Base-by-base conservation (phyloP, 2,797 vertebrate genomes). In the Paedocypris micromegethes region DNA sequence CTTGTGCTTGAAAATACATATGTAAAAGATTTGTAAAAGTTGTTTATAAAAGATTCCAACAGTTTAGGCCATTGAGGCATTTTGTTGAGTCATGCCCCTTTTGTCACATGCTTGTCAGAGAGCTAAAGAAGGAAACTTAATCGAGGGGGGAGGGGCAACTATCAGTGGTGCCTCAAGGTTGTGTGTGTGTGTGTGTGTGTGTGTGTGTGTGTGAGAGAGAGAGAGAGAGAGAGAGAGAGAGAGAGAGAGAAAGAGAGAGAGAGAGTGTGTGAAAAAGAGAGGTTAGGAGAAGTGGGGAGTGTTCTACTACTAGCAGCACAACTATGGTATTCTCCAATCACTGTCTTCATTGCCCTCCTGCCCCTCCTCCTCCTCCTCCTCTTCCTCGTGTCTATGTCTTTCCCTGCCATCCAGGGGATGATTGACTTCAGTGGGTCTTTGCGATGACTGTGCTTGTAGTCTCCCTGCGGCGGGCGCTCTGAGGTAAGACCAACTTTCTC, bases 81-180 rank as follows among this genome's bases (percentile, higher is more conserved):
- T 57, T 73, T 75, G 74, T 80, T 71, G 71, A 80, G 81, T 80
- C 81, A 80, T 78, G 64, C 75, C 74, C 60, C 55, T 40, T 44
- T 44, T 64, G 79, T 82, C 81, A 82, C 81, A 82, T 82, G 81
- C 75, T 78, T 58, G 58, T 79, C 72, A 73, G 79, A 79, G 66
- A 70, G 66, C 72, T 72, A 68, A 77, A 67, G 70, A 66, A 79
- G 77, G 77, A 80, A 75, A 76, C 74, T 58, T 75, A 68, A 71
- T 73, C 68, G 55, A 54, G 70, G 48, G 72, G 42, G 73, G 58
- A 75, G 71, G 66, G 44, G 9, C 52, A 58, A 48, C 62, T 61
- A 70, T 68, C 74, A 68, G 69, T 71, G 57, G 64, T 64, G 57
- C 72, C 68, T 70, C 42, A 60, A 74, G 74, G 66, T 66, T 76